Conservation (phyloP, 2,797 vertebrate genomes). For the Petrocephalus sullivani region DNA sequence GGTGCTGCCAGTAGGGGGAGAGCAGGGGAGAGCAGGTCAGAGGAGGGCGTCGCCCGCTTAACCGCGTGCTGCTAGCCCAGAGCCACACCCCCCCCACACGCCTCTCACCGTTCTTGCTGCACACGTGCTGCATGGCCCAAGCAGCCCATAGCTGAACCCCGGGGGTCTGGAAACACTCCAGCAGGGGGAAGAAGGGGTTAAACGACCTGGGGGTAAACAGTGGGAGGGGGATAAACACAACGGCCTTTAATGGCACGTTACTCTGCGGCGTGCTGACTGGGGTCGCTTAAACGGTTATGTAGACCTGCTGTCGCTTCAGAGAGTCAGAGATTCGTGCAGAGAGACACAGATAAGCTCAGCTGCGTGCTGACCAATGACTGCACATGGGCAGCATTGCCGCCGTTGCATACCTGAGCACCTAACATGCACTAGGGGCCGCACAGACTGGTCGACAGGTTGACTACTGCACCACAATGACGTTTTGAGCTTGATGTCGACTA, state of each 20-base stretch:
- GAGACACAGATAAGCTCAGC: not conserved
- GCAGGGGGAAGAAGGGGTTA: slow-evolving; percentile 92
- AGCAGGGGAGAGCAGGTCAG: not conserved
- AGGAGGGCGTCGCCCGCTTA: no score
- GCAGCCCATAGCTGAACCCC: slow-evolving; percentile 98
- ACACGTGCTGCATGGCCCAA: slow-evolving; percentile 99
- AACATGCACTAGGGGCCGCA: not conserved
- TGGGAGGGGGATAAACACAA: not conserved
- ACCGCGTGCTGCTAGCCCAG: not conserved
- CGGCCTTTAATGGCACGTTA: not conserved
- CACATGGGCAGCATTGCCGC: not conserved
- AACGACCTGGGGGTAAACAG: slow-evolving; percentile 73
- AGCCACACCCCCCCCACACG: not conserved
- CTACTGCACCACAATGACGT: no score
- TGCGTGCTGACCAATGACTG: not conserved
- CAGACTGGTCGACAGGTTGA: no score
- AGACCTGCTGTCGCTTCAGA: not conserved
- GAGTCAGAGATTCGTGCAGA: not conserved
- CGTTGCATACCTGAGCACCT: not conserved
- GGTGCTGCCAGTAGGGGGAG: slow-evolving; percentile 57
- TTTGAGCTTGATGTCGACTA: no score
- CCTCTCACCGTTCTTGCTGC: slow-evolving; percentile 93
- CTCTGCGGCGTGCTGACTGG: not conserved
- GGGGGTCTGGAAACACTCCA: slow-evolving; percentile 92
- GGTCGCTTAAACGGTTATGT: not conserved